Evolutionary conservation across 1,140 invertebrate genomes (phyloP).

Genomic region (Achroia grisella): DNA sequence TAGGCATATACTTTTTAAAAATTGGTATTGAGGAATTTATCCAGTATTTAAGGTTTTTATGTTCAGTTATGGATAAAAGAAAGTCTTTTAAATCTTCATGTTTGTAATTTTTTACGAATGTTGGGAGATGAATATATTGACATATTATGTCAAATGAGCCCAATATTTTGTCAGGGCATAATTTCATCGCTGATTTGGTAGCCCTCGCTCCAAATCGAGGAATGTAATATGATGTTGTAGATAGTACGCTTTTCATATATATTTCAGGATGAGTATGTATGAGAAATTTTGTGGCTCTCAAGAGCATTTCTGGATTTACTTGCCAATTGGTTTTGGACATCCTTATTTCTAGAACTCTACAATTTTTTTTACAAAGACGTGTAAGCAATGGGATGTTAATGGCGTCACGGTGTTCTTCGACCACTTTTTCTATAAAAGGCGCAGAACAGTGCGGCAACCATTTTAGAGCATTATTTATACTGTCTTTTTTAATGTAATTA

Average conservation of each 20-base stretch:
- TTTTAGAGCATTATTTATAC: slow-evolving; percentile 28
- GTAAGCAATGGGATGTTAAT: slow-evolving; percentile 21
- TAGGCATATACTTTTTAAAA: slow-evolving; percentile 19
- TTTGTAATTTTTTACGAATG: slow-evolving; percentile 31
- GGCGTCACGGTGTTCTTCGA: slow-evolving; percentile 18
- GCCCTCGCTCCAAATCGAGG: slow-evolving; percentile 22
- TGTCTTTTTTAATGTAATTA: slow-evolving; percentile 21
- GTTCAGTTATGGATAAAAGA: slow-evolving; percentile 7
- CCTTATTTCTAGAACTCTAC: not conserved
- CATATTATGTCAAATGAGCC: slow-evolving; percentile 30
- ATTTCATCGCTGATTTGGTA: slow-evolving; percentile 33
- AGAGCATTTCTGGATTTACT: too few relatives aligned
- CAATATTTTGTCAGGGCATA: slow-evolving; percentile 24
- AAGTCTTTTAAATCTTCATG: slow-evolving; percentile 30
- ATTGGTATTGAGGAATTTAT: slow-evolving; percentile 12
- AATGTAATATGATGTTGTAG: not conserved
- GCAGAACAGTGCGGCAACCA: slow-evolving; percentile 44
- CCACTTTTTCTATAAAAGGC: slow-evolving; percentile 26
- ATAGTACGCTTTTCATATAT: slow-evolving; percentile 22
- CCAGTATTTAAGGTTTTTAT: slow-evolving; percentile 4
- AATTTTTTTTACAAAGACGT: slow-evolving; percentile 35
- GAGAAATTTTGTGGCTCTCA: too few relatives aligned
- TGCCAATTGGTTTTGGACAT: too few relatives aligned
- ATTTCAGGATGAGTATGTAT: too few relatives aligned
- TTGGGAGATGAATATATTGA: slow-evolving; percentile 16